Evolutionary conservation across 2,797 vertebrate genomes (phyloP), one percentile per base, ranked within the genome.

Genomic region (Pantherophis alleghaniensis): DNA sequence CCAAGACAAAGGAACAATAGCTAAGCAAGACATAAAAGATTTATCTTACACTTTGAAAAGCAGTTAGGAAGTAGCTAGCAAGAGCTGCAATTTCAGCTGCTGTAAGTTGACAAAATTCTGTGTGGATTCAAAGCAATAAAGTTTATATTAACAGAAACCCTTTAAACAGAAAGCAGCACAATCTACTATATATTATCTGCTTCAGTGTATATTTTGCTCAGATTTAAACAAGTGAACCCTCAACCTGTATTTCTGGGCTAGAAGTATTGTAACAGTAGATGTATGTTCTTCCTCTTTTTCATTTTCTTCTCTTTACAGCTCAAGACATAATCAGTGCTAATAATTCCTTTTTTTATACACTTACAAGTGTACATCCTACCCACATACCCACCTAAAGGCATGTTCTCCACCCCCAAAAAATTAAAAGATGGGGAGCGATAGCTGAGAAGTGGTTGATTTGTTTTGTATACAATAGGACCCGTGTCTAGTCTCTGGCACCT

Each of bases 1-100:
- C 97, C 95, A 98, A 92, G 55, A 99, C 97, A 94, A 97, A 98
- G 95, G 96, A 95, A 74, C 97, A 97, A 92, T 97, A 95, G 87
- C 98, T 98, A 89, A 91, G 95, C 94, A 37, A 86, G 24, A 94
- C 7, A 94, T 69, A 88, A 4, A 42, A n/a, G 0, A 87, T 2
- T 10, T 1, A 3, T 24, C 11, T 87, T 60, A 56, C 2, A 79
- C 0, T 2, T n/a, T 92, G 87, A 94, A 90, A 94, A 26, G 2
- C 42, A 90, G 7, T 32, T 37, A 16, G 18, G 47, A 86, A 37
- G 20, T 57, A 79, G 88, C 28, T 24, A 37, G 9, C 51, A 69
- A 22, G 51, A 42, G 37, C 14, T 28, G 24, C 47, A 26, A 59
- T 24, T 16, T 26, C 37, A 7, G 28, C 11, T 51, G 16, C 74